phyloP scores from a whole-genome alignment of 1,140 invertebrate genomes.

The Brachionus calyciflorus region DNA sequence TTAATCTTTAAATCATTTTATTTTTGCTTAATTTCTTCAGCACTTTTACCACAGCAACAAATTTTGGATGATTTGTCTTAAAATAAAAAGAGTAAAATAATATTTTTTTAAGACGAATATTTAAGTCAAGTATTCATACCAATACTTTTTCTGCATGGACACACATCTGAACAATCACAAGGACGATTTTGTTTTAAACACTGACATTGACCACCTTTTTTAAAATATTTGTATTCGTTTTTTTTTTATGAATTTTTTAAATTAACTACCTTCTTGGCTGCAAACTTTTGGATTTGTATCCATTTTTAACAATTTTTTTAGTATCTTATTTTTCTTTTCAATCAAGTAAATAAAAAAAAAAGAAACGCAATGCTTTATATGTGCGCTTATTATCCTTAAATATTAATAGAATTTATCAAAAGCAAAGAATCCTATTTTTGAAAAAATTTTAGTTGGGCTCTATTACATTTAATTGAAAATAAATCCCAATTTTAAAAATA shows the following conservation, averaged over 20 bases:
- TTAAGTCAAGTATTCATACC: not conserved
- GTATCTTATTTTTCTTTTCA: too few species aligned
- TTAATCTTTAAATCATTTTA: not conserved
- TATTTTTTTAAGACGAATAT: too few species aligned
- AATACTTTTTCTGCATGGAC: slow-evolving; percentile 24
- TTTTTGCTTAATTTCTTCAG: not conserved
- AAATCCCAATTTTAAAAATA: too few species aligned
- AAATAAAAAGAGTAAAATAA: not conserved
- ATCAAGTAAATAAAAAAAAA: too few species aligned
- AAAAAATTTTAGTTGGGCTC: too few species aligned
- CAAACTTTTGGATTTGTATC: slow-evolving; percentile 8
- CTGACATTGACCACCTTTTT: slow-evolving; percentile 1
- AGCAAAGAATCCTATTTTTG: too few species aligned
- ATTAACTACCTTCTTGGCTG: not conserved
- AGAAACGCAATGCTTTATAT: too few species aligned
- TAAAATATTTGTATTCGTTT: not conserved
- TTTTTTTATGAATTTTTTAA: not conserved
- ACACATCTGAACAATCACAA: slow-evolving; percentile 4
- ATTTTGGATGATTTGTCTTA: not conserved
- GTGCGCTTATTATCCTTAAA: too few species aligned
- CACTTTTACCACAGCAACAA: not conserved
- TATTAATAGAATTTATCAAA: too few species aligned
- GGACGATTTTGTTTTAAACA: slow-evolving; percentile 8
- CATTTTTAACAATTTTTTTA: slow-evolving; percentile 1
- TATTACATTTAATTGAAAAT: too few species aligned